Base-by-base conservation (phyloP, 1,140 invertebrate genomes). In the Oreohelix idahoensis region DNA sequence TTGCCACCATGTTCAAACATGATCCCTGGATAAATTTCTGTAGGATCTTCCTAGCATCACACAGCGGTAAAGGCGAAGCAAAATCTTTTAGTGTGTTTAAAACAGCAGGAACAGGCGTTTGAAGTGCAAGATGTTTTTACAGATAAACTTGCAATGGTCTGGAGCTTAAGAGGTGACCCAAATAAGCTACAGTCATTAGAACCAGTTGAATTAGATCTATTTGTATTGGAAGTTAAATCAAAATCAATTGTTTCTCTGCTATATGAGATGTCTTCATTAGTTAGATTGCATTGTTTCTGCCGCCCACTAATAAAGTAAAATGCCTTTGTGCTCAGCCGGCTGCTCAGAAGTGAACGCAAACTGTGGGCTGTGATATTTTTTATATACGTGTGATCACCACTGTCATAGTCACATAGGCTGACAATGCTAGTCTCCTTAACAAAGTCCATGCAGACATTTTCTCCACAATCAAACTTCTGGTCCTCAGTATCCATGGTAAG, bases 131-230 rank as follows among this genome's bases (percentile, higher is more conserved):
- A 13, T 35, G 53, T 15, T 58, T 45, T 73, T 5, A 8, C 36
- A 45, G 74, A 76, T 51, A 76, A 76, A 76, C 53, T 76, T 35
- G 74, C 74, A 51, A 76, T 51, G 11, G 74, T 51, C 42, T 76
- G 39, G 11, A 76, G 74, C 32, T 51, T 76, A 32, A 76, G 45
- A 35, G 74, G 74, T n/a, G 74, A 76, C 17, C 74, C 74, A 39
- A 76, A 45, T 20, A 51, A 53, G 29, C 45, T 76, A 11, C 1
- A 38, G 10, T 76, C 74, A 15, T 76, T 32, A 53, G 42, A 76
- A 39, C 8, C 38, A 42, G 20, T 10, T 73, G 36, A n/a, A 42
- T 42, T 26, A 20, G 36, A 73, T 42, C 20, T 73, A 32, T 66
- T 32, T 66, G 63, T 66, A 23, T 32, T 66, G 29, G 2, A 66